Evolutionary conservation across 2,113 vertebrate genomes (phyloP), one percentile per base, ranked within the genome.

Genomic region (Eupsittula cactorum): DNA sequence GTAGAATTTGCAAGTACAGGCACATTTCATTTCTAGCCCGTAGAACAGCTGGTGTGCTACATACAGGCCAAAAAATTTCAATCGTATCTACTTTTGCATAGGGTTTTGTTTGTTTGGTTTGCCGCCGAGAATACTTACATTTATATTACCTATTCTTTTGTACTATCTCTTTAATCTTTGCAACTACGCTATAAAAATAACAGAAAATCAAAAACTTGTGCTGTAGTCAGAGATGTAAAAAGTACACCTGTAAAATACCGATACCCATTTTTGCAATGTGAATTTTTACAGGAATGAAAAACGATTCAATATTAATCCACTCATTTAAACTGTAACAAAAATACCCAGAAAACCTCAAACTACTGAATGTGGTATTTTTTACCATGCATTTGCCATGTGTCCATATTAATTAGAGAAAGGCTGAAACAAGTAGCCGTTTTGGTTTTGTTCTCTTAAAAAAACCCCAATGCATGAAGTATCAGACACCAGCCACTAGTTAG

Each of bases 41-140:
- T 0, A 10, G 14, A 3, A 20, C 7, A 35, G 20, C 7, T 0
- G 2, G 3, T 20, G 33, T 25, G 15, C 33, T 76, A 35, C 31
- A 15, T 12, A 31, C 6, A 20, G 28, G 8, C 2, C n/a, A 49
- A 37, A 28, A 31, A 21, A 6, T 59, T 20, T 16, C 11, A 47
- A 25, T 11, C 17, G 3, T 2, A 12, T n/a, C 14, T 8, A 7
- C 41, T 68, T 68, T 47, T 87, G 23, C 23, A 29, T 63, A 47
- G 46, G 10, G 1, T 14, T 65, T 55, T 10, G 17, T 33, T 5
- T 5, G 2, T 19, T 41, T 27, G 25, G 11, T 41, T 50, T 49
- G 19, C 3, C 13, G 44, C 3, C 11, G 19, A 64, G 18, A 87
- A 46, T 27, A 3, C 1, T 67, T 59, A 1, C 29, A 46, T 84